Conservation (phyloP, 2,113 vertebrate species). For the Peromyscus californicus region DNA sequence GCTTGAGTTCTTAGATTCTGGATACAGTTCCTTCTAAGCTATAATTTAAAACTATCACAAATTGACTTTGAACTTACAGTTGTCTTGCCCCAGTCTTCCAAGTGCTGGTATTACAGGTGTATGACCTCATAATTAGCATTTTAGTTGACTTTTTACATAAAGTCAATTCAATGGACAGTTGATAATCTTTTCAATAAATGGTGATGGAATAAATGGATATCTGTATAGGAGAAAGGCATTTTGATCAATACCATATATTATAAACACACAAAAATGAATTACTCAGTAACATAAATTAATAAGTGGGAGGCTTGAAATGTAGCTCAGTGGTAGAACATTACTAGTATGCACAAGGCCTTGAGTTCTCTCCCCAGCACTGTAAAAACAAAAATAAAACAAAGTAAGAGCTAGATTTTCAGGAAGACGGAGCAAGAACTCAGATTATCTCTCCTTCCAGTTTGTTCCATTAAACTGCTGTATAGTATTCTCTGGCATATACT, state of each 20-base stretch:
- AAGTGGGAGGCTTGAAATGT: not conserved
- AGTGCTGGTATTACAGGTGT: not conserved
- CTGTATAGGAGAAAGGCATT: not conserved
- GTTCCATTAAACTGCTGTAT: not conserved
- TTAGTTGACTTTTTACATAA: not conserved
- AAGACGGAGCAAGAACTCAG: not conserved
- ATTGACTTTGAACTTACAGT: not conserved
- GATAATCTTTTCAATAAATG: constrained; percentile 16
- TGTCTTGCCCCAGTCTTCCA: not conserved
- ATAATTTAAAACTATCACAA: not conserved
- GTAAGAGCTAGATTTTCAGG: not conserved
- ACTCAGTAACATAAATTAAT: not conserved
- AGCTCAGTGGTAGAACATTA: not conserved
- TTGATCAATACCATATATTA: not conserved
- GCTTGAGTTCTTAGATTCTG: not conserved
- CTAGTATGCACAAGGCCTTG: not conserved
- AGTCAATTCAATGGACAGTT: not conserved
- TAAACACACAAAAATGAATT: not conserved
- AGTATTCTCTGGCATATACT: not conserved
- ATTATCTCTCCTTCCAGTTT: not conserved
- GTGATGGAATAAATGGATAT: not conserved
- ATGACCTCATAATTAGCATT: not conserved
- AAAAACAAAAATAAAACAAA: not conserved
- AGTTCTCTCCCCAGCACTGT: not conserved
- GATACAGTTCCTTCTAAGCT: not conserved